Percentiles rank a stretch among this genome's conserved stretches.
These are phyloP conservation scores for Melopsittacus undulatus DNA, from an alignment of 2,797 vertebrate genomes.

Conservation along the genomic window DNA sequence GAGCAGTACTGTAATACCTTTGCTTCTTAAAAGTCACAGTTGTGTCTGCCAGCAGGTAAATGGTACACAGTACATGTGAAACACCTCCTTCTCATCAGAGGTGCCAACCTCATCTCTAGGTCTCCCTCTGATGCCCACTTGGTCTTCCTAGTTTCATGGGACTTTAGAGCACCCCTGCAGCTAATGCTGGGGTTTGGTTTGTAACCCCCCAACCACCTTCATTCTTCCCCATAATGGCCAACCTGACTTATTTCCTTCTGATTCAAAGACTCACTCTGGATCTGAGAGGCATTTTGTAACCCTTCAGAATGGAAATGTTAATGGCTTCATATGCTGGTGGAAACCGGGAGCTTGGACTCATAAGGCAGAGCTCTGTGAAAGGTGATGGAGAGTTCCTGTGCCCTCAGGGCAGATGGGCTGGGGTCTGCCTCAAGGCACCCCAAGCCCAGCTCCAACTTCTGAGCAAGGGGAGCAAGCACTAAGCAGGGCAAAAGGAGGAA, in stretches of 20 bases:
- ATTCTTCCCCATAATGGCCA: background rate
- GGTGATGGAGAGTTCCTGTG: background rate
- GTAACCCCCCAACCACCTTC: background rate
- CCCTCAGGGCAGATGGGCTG: background rate
- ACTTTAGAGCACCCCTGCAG: background rate
- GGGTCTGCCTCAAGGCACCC: background rate
- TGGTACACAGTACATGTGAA: accelerated
- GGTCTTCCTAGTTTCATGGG: background rate
- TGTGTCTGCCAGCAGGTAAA: background rate
- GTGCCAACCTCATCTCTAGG: background rate
- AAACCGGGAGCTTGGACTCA: background rate
- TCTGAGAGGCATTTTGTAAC: background rate
- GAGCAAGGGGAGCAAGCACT: background rate
- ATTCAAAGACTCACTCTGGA: background rate
- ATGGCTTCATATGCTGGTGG: background rate
- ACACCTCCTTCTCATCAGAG: background rate
- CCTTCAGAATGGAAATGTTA: conserved; percentile 17
- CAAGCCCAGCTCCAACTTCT: background rate
- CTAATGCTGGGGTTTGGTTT: background rate
- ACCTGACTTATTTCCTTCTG: background rate
- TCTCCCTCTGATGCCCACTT: background rate
- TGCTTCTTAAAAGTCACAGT: background rate
- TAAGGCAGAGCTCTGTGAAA: background rate
- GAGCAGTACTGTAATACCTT: background rate
- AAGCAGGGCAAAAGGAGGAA: background rate